Evolutionary conservation across 2,888 invertebrate genomes (phyloP), one percentile per base, ranked within the genome.

Genomic region (Tenthredo amoena): DNA sequence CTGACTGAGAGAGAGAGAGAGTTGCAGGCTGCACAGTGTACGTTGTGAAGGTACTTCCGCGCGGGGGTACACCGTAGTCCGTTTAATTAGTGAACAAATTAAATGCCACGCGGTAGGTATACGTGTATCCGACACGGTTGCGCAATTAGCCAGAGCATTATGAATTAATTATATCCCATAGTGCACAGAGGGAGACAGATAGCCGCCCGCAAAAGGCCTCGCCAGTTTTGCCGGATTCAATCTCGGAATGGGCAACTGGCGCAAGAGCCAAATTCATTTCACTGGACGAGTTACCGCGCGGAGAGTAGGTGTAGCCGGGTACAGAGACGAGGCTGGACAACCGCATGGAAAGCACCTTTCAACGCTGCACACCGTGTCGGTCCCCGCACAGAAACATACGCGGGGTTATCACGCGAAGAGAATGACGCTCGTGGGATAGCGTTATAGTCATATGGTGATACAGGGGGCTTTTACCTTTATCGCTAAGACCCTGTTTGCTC

Each of bases 141-240:
- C 87, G 90, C 90, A 92, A 91, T 92, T 92, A 92, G 90, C n/a
- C n/a, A n/a, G 89, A 90, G 91, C 91, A 90, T 92, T 91, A 91
- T 91, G 91, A 91, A 92, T 91, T 91, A 92, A 92, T 92, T 91
- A 91, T 89, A 89, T 90, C 88, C 81, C 86, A 87, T 87, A 84
- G 77, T 77, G 77, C 31, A 62, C 81, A 62, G 62, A 62, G 58
- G 37, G 55, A 79, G 21, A 26, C 43, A 47, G 5, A 40, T 18
- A 34, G 55, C 21, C 34, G 21, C 34, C 15, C 9, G 58, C 31
- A 62, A 62, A 62, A 87, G 86, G 79, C 85, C 71, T 85, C 87
- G 87, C 87, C 90, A 89, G 90, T 91, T 90, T 90, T 26, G 26
- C 84, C 87, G 89, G 88, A 90, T 91, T 90, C 90, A 91, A 92